phyloP scores from a whole-genome alignment of 2,113 vertebrate genomes.

The Calonectris borealis region DNA sequence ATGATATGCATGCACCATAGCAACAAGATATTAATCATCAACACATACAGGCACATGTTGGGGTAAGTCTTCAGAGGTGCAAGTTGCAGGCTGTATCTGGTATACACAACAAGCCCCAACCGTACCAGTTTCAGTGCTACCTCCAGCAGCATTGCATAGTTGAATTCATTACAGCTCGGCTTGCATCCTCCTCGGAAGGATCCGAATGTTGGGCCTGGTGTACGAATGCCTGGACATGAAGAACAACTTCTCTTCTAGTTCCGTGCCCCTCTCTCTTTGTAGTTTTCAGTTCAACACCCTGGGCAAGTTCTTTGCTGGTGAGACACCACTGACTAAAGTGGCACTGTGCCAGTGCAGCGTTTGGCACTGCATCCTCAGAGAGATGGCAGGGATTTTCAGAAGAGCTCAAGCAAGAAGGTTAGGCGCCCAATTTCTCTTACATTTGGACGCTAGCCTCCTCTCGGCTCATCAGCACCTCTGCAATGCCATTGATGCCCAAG shows the following conservation, averaged over 20 bases:
- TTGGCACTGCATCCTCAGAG: neutral
- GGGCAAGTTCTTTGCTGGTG: slow-evolving; percentile 22
- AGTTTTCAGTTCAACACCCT: slow-evolving; percentile 16
- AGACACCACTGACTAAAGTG: neutral
- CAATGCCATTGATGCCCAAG: neutral
- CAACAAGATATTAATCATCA: slow-evolving; percentile 58
- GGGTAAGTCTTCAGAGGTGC: neutral
- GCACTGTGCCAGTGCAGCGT: neutral
- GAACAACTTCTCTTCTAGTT: neutral
- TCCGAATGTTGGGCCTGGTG: neutral
- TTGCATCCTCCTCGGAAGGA: neutral
- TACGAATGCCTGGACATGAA: neutral
- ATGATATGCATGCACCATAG: neutral
- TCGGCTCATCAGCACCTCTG: neutral
- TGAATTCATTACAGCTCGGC: neutral
- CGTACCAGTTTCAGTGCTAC: neutral
- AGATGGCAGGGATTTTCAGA: neutral
- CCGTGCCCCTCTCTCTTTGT: neutral
- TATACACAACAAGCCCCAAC: slow-evolving; percentile 16
- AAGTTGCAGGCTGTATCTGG: neutral
- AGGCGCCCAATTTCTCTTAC: fast-evolving
- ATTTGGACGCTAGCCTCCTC: neutral
- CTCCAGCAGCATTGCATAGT: neutral
- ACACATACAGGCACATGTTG: neutral
- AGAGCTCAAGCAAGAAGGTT: neutral